These are phyloP conservation scores for Elymnias hypermnestra DNA, from an alignment of 1,140 invertebrate genomes.

Conservation along the genomic window DNA sequence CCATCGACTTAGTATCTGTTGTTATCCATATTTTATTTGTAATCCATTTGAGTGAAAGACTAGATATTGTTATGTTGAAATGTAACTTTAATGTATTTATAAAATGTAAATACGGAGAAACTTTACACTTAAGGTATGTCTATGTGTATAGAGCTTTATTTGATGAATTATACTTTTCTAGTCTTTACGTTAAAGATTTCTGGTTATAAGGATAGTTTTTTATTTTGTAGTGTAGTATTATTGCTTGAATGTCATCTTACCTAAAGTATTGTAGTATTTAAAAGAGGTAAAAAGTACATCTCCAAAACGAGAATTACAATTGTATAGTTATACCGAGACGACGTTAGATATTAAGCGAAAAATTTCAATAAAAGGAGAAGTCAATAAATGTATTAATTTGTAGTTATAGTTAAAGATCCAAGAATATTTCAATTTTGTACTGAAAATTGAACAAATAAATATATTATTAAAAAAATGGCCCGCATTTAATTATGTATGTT, in stretches of 20 bases:
- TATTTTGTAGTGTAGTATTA: background rate
- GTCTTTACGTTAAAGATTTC: conserved; percentile 18
- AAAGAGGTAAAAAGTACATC: no score
- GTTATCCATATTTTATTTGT: background rate
- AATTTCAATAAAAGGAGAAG: no score
- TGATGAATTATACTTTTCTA: conserved; percentile 20
- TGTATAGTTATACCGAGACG: no score
- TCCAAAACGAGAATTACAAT: no score
- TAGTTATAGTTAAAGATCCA: no score
- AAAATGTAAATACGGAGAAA: conserved; percentile 13
- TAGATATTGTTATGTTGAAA: conserved; percentile 4
- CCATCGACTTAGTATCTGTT: conserved; percentile 1
- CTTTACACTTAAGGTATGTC: conserved; percentile 6
- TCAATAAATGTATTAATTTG: no score
- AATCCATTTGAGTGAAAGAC: conserved; percentile 17
- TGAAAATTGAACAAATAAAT: no score
- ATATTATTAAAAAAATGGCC: no score
- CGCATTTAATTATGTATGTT: no score
- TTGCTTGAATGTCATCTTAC: background rate
- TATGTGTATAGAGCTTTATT: conserved; percentile 11
- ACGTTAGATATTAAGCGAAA: no score
- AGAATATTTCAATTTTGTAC: no score
- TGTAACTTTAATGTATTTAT: conserved; percentile 11
- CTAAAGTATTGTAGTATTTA: no score
- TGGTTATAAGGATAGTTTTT: background rate